These are phyloP conservation scores for Apoda limacodes DNA, from an alignment of 2,888 invertebrate species.

Conservation along the genomic window DNA sequence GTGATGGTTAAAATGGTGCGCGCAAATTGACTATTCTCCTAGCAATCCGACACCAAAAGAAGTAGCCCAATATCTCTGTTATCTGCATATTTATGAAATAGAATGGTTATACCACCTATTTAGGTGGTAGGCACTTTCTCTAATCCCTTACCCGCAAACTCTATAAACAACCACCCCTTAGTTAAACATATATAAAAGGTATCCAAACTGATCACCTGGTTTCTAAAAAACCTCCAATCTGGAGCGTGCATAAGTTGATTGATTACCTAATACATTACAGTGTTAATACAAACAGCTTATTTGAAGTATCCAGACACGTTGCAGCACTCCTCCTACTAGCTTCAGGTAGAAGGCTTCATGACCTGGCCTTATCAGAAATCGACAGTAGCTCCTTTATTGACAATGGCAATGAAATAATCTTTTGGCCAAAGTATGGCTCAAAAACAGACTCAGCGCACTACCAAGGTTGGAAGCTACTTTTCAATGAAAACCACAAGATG, in stretches of 20 bases:
- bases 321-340: conserved; percentile 15
- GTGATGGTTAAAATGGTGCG: conserved; percentile 8
- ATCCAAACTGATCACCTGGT: too few species aligned
- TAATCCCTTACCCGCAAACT: conserved; percentile 1
- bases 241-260: conserved; percentile 1
- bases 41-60: conserved; percentile 3
- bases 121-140: conserved; percentile 10
- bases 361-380: conserved; percentile 18
- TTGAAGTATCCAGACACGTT: conserved; percentile 13
- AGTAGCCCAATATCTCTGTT: background rate
- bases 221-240: conserved; percentile 3
- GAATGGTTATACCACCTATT: conserved; percentile 8
- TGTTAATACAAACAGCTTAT: too few species aligned
- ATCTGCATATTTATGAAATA: conserved; percentile 1
- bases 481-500: conserved; percentile 2
- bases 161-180: conserved; percentile 3
- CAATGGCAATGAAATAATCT: too few species aligned
- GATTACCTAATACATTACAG: too few species aligned
- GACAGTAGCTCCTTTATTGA: conserved; percentile 1
- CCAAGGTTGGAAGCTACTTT: conserved; percentile 13
- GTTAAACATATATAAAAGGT: too few species aligned
- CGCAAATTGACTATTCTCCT: background rate
- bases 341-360: conserved; percentile 20
- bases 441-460: conserved; percentile 21
- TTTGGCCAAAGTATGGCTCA: conserved; percentile 18